These are phyloP conservation scores for Fulmarus glacialis DNA, from an alignment of 2,113 vertebrate species.

Conservation along the genomic window DNA sequence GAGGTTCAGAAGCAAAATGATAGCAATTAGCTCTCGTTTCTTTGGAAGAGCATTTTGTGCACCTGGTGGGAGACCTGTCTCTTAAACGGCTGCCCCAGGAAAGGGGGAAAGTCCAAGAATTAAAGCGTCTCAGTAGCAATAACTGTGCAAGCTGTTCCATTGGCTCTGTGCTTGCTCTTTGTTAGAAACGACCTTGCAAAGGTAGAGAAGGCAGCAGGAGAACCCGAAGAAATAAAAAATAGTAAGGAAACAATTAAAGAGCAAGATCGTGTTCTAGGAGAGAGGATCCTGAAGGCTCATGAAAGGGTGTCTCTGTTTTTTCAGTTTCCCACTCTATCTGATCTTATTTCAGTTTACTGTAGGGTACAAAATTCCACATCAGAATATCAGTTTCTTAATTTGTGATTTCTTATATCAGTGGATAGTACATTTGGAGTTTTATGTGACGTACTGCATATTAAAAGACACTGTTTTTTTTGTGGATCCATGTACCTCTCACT, in stretches of 20 bases:
- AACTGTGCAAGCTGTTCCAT: conserved; percentile 47
- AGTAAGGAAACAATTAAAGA: background rate
- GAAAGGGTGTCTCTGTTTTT: background rate
- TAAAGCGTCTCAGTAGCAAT: background rate
- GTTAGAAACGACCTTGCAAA: background rate
- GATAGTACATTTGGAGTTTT: background rate
- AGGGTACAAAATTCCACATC: background rate
- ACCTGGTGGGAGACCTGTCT: background rate
- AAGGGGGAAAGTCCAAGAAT: conserved; percentile 26
- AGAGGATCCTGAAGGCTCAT: background rate
- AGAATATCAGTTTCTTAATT: background rate
- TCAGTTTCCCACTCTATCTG: background rate
- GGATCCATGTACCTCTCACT: background rate
- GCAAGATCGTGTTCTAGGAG: background rate
- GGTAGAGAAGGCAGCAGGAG: background rate
- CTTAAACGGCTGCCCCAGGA: conserved; percentile 33
- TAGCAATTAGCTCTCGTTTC: background rate
- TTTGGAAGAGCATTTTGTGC: conserved; percentile 2
- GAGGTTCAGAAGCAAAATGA: background rate
- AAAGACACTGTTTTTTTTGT: background rate
- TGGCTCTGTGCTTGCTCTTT: background rate
- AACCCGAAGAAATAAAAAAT: background rate
- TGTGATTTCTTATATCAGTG: background rate
- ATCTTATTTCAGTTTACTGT: background rate
- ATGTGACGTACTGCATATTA: background rate